Percentiles rank a stretch among this genome's conserved stretches.
These are phyloP conservation scores for Serilophus lunatus DNA, from an alignment of 2,113 vertebrate genomes.

Conservation along the genomic window DNA sequence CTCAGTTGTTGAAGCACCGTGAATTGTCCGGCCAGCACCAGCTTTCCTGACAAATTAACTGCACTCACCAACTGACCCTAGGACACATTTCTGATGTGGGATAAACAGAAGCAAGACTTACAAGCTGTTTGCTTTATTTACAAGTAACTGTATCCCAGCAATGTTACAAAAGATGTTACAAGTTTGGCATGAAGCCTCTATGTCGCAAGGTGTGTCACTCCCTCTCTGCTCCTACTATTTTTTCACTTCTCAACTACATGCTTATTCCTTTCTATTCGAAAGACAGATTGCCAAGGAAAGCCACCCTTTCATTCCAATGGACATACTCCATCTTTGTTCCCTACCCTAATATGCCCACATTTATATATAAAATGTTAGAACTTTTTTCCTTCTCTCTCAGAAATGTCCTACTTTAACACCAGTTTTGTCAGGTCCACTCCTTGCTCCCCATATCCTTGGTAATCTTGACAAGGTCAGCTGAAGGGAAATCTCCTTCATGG, in stretches of 20 bases:
- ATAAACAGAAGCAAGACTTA: constrained; percentile 28
- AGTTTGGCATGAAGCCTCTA: neutral
- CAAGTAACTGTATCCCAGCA: neutral
- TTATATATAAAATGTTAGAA: neutral
- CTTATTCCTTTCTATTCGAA: neutral
- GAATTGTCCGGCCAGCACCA: neutral
- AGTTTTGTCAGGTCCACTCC: neutral
- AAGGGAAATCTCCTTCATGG: neutral
- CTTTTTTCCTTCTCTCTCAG: neutral
- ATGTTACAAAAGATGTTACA: neutral
- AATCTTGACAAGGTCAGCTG: neutral
- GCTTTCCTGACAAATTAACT: neutral
- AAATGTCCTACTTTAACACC: neutral
- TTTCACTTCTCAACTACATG: neutral
- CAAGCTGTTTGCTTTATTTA: constrained; percentile 20
- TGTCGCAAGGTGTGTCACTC: neutral
- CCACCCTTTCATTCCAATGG: neutral
- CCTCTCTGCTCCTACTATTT: neutral
- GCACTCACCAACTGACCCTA: neutral
- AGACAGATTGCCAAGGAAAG: neutral
- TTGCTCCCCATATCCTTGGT: neutral
- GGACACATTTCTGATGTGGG: neutral
- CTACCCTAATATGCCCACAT: neutral
- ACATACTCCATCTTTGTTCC: neutral
- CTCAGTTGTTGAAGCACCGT: neutral